A percentile compares a stretch with the other conserved stretches of the same genome.
phyloP scores from a whole-genome alignment of 1,140 invertebrate species.

The Hylyphantes graminicola region DNA sequence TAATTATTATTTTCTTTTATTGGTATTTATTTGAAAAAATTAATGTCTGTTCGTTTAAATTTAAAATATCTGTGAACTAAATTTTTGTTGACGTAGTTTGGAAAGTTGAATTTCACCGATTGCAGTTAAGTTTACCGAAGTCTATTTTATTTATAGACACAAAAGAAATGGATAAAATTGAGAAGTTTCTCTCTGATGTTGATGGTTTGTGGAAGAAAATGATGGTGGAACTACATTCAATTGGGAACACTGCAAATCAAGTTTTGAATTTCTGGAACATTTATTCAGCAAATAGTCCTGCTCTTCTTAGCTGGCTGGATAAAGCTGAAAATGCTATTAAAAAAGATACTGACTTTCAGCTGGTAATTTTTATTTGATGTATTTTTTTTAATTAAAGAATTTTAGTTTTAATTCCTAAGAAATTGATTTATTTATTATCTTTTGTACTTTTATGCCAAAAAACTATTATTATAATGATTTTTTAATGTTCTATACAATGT shows the following conservation, averaged over 20 bases:
- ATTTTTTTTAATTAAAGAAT: background rate
- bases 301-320: conserved; percentile 83
- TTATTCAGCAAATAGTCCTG: conserved; percentile 79
- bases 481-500: background rate
- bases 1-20: no score
- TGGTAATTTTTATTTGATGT: conserved; percentile 74
- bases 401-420: background rate
- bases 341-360: conserved; percentile 82
- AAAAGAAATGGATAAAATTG: conserved; percentile 80
- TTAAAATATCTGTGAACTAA: no score
- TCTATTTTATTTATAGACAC: conserved; percentile 70
- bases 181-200: conserved; percentile 86
- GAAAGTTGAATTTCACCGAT: no score
- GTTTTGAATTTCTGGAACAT: conserved; percentile 88
- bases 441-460: background rate
- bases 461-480: no score
- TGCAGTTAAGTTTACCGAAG: no score
- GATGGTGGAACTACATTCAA: conserved; percentile 88
- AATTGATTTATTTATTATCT: background rate
- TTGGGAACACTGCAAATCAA: conserved; percentile 89
- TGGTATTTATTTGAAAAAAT: no score
- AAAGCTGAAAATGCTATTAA: conserved; percentile 81
- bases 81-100: no score
- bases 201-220: conserved; percentile 89
- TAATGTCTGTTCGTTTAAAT: no score